Evolutionary conservation across 2,113 vertebrate species (phyloP).

Genomic region (Oceanites oceanicus): DNA sequence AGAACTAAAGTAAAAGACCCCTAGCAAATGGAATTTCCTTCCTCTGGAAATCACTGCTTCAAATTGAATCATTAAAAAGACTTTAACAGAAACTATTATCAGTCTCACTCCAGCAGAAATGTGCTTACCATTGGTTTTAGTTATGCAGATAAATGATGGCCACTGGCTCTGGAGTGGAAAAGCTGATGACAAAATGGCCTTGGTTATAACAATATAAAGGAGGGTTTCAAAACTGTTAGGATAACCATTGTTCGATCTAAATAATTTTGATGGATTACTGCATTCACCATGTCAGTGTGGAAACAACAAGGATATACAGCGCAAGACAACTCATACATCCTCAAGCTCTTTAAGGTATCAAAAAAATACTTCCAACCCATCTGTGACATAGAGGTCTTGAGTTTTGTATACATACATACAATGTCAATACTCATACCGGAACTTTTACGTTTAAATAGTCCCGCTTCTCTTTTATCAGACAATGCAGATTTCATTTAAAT

Average conservation of each 20-base stretch:
- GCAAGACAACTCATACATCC: neutral
- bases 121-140: constrained; percentile 28
- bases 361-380: neutral
- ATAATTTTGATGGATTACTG: constrained; percentile 27
- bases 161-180: constrained; percentile 38
- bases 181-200: constrained; percentile 19
- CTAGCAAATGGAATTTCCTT: constrained; percentile 4
- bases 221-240: neutral
- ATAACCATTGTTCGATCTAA: neutral
- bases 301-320: neutral
- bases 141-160: constrained; percentile 15
- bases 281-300: neutral
- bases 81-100: constrained; percentile 18
- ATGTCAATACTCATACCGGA: neutral
- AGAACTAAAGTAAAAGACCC: neutral
- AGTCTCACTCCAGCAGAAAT: constrained; percentile 16
- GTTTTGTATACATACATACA: too few species aligned
- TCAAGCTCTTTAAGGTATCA: neutral
- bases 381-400: neutral
- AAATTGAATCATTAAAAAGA: constrained; percentile 50
- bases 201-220: constrained; percentile 1
- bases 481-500: neutral
- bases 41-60: constrained; percentile 5
- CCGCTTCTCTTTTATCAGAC: neutral
- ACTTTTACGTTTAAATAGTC: neutral